A percentile compares a stretch with the other conserved stretches of the same genome.
These are phyloP conservation scores for Panonychus citri DNA, from an alignment of 1,140 invertebrate genomes.

Conservation along the genomic window DNA sequence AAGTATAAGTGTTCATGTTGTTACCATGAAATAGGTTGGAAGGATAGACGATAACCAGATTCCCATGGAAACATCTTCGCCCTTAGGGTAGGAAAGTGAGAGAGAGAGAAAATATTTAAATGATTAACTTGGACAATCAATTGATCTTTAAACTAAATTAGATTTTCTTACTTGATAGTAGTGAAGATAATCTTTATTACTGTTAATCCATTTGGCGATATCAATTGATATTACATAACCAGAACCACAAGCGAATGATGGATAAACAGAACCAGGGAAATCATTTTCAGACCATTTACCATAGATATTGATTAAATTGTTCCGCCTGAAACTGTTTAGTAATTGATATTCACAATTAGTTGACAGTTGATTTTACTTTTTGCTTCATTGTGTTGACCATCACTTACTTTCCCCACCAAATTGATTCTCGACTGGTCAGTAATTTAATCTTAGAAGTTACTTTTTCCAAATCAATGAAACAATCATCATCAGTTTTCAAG, in stretches of 20 bases:
- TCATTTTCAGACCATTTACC: constrained; percentile 17
- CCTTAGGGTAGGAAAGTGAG: constrained; percentile 13
- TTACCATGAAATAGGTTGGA: constrained; percentile 37
- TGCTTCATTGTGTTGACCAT: too few species aligned
- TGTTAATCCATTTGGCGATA: constrained; percentile 12
- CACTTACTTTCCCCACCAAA: constrained; percentile 13
- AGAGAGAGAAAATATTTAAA: too few species aligned
- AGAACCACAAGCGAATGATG: constrained; percentile 17
- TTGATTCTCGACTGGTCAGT: background rate
- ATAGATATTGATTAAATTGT: constrained; percentile 13
- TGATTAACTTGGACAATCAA: too few species aligned
- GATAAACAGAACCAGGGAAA: constrained; percentile 14
- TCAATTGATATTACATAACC: constrained; percentile 14
- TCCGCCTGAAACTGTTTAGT: constrained; percentile 11
- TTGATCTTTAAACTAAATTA: background rate
- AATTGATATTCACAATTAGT: background rate
- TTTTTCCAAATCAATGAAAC: constrained; percentile 8
- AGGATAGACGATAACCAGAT: constrained; percentile 26
- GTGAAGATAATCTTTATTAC: constrained; percentile 9
- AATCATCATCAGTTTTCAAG: constrained; percentile 15
- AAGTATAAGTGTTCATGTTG: too few species aligned
- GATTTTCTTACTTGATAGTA: constrained; percentile 11
- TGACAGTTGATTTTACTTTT: background rate
- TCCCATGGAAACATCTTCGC: constrained; percentile 23
- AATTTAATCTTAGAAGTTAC: constrained; percentile 5